Percentiles rank a stretch among this genome's conserved stretches.
These are phyloP conservation scores for Microchirus variegatus DNA, from an alignment of 2,797 vertebrate genomes.

Conservation along the genomic window DNA sequence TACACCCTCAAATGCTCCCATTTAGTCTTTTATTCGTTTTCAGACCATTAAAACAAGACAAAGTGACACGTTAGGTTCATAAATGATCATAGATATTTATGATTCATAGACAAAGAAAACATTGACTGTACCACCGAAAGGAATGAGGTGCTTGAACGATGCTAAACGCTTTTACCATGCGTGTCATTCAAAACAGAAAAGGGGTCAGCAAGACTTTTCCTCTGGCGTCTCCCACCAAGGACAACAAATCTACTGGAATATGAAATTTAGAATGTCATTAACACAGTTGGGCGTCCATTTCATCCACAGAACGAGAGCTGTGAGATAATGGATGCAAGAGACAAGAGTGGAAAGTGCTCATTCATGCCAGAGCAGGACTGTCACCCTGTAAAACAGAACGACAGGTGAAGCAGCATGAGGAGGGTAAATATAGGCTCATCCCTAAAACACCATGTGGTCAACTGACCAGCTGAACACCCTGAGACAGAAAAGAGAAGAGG, in stretches of 20 bases:
- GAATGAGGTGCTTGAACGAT: slow-evolving; percentile 9
- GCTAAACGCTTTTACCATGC: neutral
- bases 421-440: slow-evolving; percentile 78
- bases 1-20: too few species aligned
- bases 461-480: slow-evolving; percentile 25
- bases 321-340: slow-evolving; percentile 38
- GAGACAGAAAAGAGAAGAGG: neutral
- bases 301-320: slow-evolving; percentile 22
- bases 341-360: slow-evolving; percentile 61
- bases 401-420: slow-evolving; percentile 73
- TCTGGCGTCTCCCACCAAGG: neutral
- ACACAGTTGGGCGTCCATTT: slow-evolving; percentile 15
- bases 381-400: slow-evolving; percentile 73
- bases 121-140: neutral
- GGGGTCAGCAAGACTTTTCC: neutral
- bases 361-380: slow-evolving; percentile 64
- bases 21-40: too few species aligned
- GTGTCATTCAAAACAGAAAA: slow-evolving; percentile 17
- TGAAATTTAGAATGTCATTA: slow-evolving; percentile 28
- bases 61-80: slow-evolving; percentile 14
- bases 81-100: slow-evolving; percentile 2
- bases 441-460: slow-evolving; percentile 55
- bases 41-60: slow-evolving; percentile 6
- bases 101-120: slow-evolving; percentile 13
- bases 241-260: slow-evolving; percentile 14